These are phyloP conservation scores for Penaeus japonicus DNA, from an alignment of 1,140 invertebrate species.

Conservation along the genomic window DNA sequence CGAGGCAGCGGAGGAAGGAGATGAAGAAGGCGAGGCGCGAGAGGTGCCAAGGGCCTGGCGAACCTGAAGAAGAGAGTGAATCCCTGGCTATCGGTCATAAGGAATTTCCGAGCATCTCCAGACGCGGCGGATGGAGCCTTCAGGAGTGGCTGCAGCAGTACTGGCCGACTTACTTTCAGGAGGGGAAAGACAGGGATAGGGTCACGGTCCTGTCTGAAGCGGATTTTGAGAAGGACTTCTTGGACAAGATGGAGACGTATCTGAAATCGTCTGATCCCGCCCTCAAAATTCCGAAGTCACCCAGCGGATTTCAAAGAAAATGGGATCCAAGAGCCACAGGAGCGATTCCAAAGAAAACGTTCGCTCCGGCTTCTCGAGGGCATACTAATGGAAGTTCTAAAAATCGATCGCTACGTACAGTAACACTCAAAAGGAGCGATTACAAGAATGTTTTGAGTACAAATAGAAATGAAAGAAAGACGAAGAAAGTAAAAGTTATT, in stretches of 20 bases:
- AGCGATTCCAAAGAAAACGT: neutral
- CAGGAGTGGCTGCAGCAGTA: conserved; percentile 20
- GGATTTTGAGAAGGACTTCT: neutral
- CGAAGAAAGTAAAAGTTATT: no score
- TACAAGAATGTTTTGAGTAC: no score
- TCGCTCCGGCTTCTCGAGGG: neutral
- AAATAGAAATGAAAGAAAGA: no score
- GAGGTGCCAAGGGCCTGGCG: no score
- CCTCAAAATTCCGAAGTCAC: neutral
- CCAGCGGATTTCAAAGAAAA: neutral
- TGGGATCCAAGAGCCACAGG: neutral
- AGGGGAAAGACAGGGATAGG: neutral
- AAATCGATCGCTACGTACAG: neutral
- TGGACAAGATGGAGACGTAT: neutral
- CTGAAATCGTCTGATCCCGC: neutral
- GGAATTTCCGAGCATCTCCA: neutral
- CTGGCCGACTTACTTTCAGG: conserved; percentile 27
- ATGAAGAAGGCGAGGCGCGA: neutral
- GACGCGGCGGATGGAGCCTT: neutral
- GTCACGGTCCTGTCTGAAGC: neutral
- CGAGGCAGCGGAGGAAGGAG: neutral
- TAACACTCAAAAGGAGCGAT: no score
- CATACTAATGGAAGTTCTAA: neutral
- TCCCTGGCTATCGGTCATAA: no score
- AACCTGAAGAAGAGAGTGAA: no score